Percentiles rank a stretch among this genome's conserved stretches.
Conservation (phyloP, 2,888 invertebrate species). For the Dicyrtomina minuta region DNA sequence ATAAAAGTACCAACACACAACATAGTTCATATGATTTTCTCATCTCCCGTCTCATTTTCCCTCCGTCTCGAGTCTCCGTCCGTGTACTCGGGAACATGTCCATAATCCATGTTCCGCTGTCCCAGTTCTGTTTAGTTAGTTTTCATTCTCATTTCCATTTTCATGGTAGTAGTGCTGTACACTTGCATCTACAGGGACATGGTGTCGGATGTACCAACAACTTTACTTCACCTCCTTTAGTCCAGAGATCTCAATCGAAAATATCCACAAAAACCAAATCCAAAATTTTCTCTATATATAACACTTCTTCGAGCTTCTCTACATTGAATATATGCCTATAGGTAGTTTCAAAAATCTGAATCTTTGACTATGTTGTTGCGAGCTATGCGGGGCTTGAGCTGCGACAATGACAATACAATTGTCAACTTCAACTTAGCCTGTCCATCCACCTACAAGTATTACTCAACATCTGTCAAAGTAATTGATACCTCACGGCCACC, state of each 20-base stretch:
- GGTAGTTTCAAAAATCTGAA: no score
- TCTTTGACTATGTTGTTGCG: no score
- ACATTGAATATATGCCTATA: no score
- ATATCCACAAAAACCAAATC: neutral
- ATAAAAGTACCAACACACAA: conserved; percentile 19
- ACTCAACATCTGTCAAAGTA: conserved; percentile 53
- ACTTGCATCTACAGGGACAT: neutral
- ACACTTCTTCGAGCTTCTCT: neutral
- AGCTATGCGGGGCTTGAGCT: no score
- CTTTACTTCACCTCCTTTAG: no score
- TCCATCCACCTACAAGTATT: conserved; percentile 15
- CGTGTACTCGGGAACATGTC: neutral
- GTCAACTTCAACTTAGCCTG: conserved; percentile 9
- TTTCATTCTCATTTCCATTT: neutral
- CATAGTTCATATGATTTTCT: conserved; percentile 4
- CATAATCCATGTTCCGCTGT: conserved; percentile 7
- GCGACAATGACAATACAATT: conserved; percentile 2
- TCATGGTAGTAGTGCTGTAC: neutral
- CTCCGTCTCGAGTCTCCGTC: neutral
- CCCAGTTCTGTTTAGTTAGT: neutral
- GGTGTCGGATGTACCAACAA: no score
- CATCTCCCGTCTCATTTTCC: conserved; percentile 23
- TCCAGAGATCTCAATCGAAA: no score
- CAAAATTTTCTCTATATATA: neutral
- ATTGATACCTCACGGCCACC: conserved; percentile 53